Evolutionary conservation across 1,140 invertebrate genomes (phyloP), one percentile per base, ranked within the genome.

Genomic region (Drosophila hydei): DNA sequence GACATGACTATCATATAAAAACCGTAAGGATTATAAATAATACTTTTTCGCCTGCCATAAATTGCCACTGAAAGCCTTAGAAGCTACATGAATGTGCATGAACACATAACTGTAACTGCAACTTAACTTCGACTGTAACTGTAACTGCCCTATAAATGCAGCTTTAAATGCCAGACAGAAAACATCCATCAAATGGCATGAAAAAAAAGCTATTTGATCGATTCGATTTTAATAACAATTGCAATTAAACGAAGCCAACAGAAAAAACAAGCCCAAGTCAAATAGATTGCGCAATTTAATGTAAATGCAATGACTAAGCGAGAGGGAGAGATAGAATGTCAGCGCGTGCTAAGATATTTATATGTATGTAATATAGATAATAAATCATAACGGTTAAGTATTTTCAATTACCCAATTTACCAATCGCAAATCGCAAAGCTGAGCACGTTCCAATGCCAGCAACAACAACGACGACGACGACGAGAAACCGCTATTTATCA

Each of bases 361-460:
- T 8, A 8, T 18, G 51, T 18, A 19, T 19, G 16, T 59, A 58
- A 69, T 62, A 69, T 38, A 77, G 77, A 85, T 87, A 88, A 88
- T 87, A 87, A 87, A 87, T 87, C 81, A 87, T 87, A 88, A 69
- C 55, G 47, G 48, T 72, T 87, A 87, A 87, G 81, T 78, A 75
- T 88, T 87, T 88, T 88, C 81, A 87, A 87, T 87, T 87, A 87
- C 83, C 81, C 81, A 87, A 87, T 88, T 87, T 87, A 88, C 83
- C 84, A 87, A 87, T 87, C 83, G 83, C 78, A 77, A 88, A 79
- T 83, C 83, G 75, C 78, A 76, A 83, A 83, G 62, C 78, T 56
- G 78, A 58, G 83, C 83, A 87, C 83, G 83, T 88, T 71, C 84
- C 78, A 62, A 54, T 55, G 54, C 40, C 48, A 36, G 54, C 42